Evolutionary conservation across 2,113 vertebrate species (phyloP).

Genomic region (Amblyornis subalaris): DNA sequence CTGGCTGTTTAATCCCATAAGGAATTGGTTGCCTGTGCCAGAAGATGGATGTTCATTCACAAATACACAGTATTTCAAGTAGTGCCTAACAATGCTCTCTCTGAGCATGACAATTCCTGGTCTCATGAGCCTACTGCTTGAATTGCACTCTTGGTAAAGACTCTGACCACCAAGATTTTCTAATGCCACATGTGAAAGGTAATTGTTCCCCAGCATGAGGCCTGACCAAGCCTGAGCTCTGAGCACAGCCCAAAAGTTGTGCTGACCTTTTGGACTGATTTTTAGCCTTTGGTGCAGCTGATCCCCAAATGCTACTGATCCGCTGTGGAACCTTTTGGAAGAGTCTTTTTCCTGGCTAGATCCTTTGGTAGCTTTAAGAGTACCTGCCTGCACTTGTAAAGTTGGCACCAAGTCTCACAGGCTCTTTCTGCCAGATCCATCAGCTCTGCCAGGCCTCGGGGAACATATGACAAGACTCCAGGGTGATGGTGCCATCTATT

Average conservation of each 20-base stretch:
- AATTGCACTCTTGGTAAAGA: background rate
- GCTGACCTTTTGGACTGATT: background rate
- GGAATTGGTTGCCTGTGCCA: background rate
- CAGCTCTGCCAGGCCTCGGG: background rate
- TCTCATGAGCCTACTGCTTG: background rate
- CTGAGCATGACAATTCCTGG: background rate
- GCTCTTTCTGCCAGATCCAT: background rate
- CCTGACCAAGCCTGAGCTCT: background rate
- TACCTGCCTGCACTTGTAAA: background rate
- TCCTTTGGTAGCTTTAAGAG: background rate
- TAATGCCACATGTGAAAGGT: background rate
- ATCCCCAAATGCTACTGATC: background rate
- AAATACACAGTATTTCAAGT: background rate
- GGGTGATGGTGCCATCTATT: background rate
- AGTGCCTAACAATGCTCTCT: background rate
- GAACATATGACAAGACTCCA: background rate
- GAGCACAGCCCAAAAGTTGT: background rate
- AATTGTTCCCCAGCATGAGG: background rate
- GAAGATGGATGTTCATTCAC: background rate
- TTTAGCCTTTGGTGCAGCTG: background rate
- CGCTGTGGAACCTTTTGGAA: background rate
- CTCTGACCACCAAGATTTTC: background rate
- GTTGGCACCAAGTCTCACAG: background rate
- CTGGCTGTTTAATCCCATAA: background rate
- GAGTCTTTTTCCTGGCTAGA: background rate